Evolutionary conservation across 2,888 invertebrate genomes (phyloP).

Genomic region (Stenodera caucasica): DNA sequence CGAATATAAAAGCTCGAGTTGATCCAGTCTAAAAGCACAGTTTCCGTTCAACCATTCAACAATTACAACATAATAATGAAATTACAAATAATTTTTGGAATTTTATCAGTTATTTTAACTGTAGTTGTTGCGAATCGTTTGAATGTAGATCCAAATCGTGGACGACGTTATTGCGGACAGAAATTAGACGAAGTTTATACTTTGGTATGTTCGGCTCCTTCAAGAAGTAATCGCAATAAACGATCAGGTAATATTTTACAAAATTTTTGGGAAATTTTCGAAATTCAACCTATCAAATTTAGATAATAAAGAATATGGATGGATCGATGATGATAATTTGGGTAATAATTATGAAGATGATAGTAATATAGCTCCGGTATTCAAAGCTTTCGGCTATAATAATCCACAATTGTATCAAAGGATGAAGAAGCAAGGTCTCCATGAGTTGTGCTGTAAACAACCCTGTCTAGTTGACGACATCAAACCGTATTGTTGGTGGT

Average conservation of each 20-base stretch:
- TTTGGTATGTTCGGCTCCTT: background rate
- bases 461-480: background rate
- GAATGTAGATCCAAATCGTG: no score
- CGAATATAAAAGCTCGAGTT: background rate
- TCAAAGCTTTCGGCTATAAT: background rate
- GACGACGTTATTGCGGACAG: background rate
- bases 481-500: background rate
- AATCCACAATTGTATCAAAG: background rate
- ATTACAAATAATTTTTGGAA: background rate
- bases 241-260: background rate
- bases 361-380: background rate
- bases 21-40: background rate
- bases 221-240: background rate
- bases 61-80: background rate
- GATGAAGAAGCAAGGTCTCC: background rate
- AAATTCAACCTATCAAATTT: background rate
- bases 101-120: slow-evolving; percentile 2
- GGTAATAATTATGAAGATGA: background rate
- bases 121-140: background rate
- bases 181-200: background rate
- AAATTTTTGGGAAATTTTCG: background rate
- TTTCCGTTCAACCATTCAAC: background rate
- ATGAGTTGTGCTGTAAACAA: background rate
- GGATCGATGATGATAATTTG: background rate
- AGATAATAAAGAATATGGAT: background rate